phyloP scores from a whole-genome alignment of 2,797 vertebrate species.

The Lacerta viridis region DNA sequence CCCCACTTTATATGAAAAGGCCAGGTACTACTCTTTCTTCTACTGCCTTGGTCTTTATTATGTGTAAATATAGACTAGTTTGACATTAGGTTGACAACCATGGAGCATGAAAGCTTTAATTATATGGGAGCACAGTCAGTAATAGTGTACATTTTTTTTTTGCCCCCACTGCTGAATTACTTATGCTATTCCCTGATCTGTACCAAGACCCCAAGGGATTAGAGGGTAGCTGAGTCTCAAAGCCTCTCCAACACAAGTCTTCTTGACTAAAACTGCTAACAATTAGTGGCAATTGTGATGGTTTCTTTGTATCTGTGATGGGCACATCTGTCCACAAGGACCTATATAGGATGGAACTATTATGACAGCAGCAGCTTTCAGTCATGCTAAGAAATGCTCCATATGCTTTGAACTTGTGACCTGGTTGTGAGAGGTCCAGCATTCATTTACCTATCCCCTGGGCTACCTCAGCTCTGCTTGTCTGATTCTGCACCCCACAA shows the following conservation, averaged over 20 bases:
- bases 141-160: background rate
- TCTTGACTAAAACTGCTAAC: background rate
- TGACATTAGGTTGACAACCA: conserved; percentile 29
- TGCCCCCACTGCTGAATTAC: background rate
- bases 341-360: accelerated
- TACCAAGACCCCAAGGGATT: background rate
- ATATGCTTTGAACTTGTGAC: background rate
- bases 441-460: background rate
- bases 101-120: conserved; percentile 49
- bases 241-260: background rate
- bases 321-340: background rate
- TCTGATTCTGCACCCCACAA: background rate
- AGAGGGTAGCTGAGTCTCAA: conserved; percentile 33
- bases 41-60: conserved; percentile 11
- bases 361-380: accelerated
- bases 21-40: no score
- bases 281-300: conserved; percentile 9
- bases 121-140: conserved; percentile 9
- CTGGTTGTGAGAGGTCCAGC: background rate
- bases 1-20: background rate
- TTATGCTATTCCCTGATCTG: conserved; percentile 23
- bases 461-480: accelerated
- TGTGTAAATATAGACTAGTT: conserved; percentile 21
- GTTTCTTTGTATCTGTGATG: conserved; percentile 15
- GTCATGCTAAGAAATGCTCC: background rate